Conservation (phyloP, 2,888 invertebrate species). For the Plagodis pulveraria region DNA sequence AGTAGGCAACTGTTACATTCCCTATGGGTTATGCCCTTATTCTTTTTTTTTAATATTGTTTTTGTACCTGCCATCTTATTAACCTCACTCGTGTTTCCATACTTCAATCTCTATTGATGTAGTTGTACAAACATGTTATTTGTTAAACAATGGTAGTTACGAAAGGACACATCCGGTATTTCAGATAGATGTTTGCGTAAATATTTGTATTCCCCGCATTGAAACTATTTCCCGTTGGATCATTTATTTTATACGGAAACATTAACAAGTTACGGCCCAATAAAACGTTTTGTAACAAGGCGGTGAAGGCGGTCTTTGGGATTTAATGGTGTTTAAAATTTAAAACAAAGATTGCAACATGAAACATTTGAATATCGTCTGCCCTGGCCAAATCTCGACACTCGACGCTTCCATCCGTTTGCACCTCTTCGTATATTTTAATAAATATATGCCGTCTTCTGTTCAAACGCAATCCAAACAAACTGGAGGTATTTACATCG, state of each 20-base stretch:
- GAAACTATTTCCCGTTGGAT: conserved; percentile 16
- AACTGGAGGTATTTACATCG: conserved; percentile 18
- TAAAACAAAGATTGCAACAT: conserved; percentile 11
- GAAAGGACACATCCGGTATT: conserved; percentile 25
- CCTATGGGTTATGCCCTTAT: background rate
- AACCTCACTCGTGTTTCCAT: background rate
- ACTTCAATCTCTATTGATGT: conserved; percentile 3
- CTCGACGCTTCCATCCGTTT: background rate
- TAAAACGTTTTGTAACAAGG: conserved; percentile 26
- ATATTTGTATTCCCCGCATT: conserved; percentile 19
- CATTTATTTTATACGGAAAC: conserved; percentile 26
- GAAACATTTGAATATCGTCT: background rate
- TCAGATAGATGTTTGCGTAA: conserved; percentile 12
- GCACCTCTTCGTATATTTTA: conserved; percentile 13
- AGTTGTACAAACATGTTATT: conserved; percentile 1
- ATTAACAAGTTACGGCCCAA: conserved; percentile 23
- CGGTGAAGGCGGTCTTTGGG: conserved; percentile 12
- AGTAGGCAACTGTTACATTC: conserved; percentile 1
- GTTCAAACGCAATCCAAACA: conserved; percentile 21
- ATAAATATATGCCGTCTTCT: conserved; percentile 22
- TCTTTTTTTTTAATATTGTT: conserved; percentile 5
- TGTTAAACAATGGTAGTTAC: conserved; percentile 20
- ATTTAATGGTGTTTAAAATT: conserved; percentile 15
- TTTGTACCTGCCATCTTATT: conserved; percentile 1
- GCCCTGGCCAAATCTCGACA: too few relatives aligned